Evolutionary conservation across 2,888 invertebrate species (phyloP).

Genomic region (Drosophila silvestris): DNA sequence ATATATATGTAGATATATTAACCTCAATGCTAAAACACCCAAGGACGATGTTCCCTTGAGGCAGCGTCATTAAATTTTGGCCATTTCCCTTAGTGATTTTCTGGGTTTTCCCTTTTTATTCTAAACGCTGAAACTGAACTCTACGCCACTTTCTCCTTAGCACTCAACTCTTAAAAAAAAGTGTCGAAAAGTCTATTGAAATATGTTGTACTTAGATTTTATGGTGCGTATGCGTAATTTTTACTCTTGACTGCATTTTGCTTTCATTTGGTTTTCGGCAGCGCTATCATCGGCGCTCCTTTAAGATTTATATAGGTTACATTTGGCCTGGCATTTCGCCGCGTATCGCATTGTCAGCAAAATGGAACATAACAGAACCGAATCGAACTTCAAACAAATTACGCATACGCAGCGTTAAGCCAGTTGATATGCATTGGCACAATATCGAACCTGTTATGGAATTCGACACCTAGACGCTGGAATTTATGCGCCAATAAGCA

Average conservation of each 20-base stretch:
- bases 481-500: constrained; percentile 71
- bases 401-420: constrained; percentile 46
- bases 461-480: constrained; percentile 62
- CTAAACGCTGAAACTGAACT: constrained; percentile 21
- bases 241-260: constrained; percentile 77
- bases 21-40: neutral
- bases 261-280: constrained; percentile 64
- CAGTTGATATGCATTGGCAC: constrained; percentile 15
- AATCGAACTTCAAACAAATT: constrained; percentile 45
- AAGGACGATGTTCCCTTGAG: constrained; percentile 13
- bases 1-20: constrained; percentile 1
- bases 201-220: constrained; percentile 80
- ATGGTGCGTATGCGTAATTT: constrained; percentile 80
- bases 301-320: constrained; percentile 70
- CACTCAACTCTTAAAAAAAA: constrained; percentile 35
- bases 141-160: neutral
- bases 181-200: constrained; percentile 79
- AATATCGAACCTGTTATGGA: constrained; percentile 27
- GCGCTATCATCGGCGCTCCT: constrained; percentile 50
- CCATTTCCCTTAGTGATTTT: constrained; percentile 43
- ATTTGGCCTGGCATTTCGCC: constrained; percentile 31
- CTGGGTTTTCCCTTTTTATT: constrained; percentile 25
- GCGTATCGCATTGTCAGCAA: constrained; percentile 43
- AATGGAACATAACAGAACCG: constrained; percentile 21
- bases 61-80: constrained; percentile 32